phyloP scores from a whole-genome alignment of 2,888 invertebrate species.

The Cetonia aurata region DNA sequence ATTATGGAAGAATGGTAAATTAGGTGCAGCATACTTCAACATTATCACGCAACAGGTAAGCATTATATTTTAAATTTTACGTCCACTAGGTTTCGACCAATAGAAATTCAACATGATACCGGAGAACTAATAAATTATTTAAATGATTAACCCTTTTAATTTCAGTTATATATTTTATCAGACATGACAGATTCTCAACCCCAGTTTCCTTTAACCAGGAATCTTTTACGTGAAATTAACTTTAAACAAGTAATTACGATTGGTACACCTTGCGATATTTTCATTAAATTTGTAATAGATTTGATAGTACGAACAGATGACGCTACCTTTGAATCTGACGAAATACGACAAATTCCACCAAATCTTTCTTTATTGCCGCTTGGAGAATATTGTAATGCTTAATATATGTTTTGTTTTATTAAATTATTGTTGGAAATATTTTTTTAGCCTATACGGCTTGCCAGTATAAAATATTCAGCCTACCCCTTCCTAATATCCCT shows the following conservation, averaged over 20 bases:
- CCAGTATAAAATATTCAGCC: slow-evolving; percentile 69
- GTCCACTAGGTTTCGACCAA: background rate
- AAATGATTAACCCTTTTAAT: slow-evolving; percentile 46
- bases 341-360: slow-evolving; percentile 62
- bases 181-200: slow-evolving; percentile 77
- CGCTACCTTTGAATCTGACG: slow-evolving; percentile 53
- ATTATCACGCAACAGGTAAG: slow-evolving; percentile 74
- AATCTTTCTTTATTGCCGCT: slow-evolving; percentile 71
- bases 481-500: slow-evolving; percentile 68
- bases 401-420: slow-evolving; percentile 5
- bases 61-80: background rate
- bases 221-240: slow-evolving; percentile 72
- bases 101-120: too few species aligned
- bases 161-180: slow-evolving; percentile 74
- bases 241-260: slow-evolving; percentile 72
- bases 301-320: slow-evolving; percentile 50
- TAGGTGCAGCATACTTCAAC: slow-evolving; percentile 83
- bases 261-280: slow-evolving; percentile 69
- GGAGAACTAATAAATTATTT: too few species aligned
- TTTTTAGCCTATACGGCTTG: slow-evolving; percentile 71
- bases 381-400: slow-evolving; percentile 72
- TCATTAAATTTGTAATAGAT: slow-evolving; percentile 62
- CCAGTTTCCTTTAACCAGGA: slow-evolving; percentile 72
- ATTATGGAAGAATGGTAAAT: slow-evolving; percentile 74
- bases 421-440: background rate